phyloP scores from a whole-genome alignment of 64 coral and sea anemone species.

The Acropora tenuis region DNA sequence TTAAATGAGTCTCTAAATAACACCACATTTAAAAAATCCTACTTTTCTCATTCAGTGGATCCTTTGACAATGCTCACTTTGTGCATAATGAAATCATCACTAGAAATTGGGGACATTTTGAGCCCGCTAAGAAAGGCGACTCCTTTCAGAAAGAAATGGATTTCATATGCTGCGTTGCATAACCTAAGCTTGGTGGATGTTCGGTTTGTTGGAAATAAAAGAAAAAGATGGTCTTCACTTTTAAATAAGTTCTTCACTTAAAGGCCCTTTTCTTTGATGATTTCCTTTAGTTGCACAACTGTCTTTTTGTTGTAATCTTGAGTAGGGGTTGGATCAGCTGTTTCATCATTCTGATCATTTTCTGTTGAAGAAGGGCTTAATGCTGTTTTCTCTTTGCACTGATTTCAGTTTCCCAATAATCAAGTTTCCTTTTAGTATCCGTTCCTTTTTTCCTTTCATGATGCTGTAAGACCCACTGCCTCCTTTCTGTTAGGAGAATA shows the following conservation, averaged over 20 bases:
- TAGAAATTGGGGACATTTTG: too few species aligned
- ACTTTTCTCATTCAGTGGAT: constrained; percentile 78
- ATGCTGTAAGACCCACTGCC: constrained; percentile 37
- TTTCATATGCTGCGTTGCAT: too few species aligned
- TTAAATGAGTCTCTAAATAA: neutral
- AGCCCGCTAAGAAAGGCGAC: too few species aligned
- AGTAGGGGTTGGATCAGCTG: neutral
- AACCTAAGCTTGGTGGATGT: too few species aligned
- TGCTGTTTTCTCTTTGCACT: constrained; percentile 8
- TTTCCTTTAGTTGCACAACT: constrained; percentile 39
- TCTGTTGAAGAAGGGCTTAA: neutral
- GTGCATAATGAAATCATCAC: constrained; percentile 79
- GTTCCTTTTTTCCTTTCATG: constrained; percentile 33
- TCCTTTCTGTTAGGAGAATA: constrained; percentile 35
- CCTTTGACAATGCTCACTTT: constrained; percentile 57
- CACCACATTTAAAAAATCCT: neutral
- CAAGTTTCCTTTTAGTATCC: constrained; percentile 52
- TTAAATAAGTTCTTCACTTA: constrained; percentile 43
- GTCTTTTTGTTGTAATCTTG: constrained; percentile 23
- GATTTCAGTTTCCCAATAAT: constrained; percentile 46
- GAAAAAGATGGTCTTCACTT: constrained; percentile 7
- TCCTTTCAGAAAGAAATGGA: too few species aligned
- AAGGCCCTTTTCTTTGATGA: constrained; percentile 61
- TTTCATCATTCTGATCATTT: constrained; percentile 6
- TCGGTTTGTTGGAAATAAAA: too few species aligned